Percentiles rank a stretch among this genome's conserved stretches.
phyloP scores from a whole-genome alignment of 1,140 invertebrate species.

The Saccostrea glomerata region DNA sequence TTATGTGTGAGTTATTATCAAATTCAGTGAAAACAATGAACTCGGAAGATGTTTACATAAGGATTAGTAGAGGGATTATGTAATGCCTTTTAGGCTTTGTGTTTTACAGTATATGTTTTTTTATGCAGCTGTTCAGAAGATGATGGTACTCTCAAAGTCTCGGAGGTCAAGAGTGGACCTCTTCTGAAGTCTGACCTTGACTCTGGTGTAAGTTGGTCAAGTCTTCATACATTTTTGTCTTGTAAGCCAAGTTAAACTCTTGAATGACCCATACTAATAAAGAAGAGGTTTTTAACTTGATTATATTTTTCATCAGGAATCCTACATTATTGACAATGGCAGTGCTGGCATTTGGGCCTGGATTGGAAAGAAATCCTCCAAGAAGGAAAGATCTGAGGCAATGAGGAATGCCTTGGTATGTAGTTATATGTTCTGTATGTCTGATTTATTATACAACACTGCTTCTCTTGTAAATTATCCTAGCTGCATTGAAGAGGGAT shows the following conservation, averaged over 20 bases:
- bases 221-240: background rate
- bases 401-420: constrained; percentile 88
- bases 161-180: constrained; percentile 92
- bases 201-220: constrained; percentile 72
- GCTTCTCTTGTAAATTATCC: no score
- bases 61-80: background rate
- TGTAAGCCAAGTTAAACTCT: background rate
- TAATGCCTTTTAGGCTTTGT: background rate
- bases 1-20: constrained; percentile 67
- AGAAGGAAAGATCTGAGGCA: constrained; percentile 87
- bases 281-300: background rate
- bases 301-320: constrained; percentile 81
- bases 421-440: constrained; percentile 3
- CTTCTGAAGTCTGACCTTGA: constrained; percentile 88
- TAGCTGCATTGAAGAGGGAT: no score
- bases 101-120: background rate
- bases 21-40: background rate
- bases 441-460: background rate
- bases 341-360: constrained; percentile 92
- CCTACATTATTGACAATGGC: constrained; percentile 93
- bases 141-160: constrained; percentile 90
- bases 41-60: background rate
- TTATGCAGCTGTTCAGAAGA: constrained; percentile 84
- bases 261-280: background rate
- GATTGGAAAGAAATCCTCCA: constrained; percentile 88